These are phyloP conservation scores for Dasypolia templi DNA, from an alignment of 2,888 invertebrate genomes.

Conservation along the genomic window DNA sequence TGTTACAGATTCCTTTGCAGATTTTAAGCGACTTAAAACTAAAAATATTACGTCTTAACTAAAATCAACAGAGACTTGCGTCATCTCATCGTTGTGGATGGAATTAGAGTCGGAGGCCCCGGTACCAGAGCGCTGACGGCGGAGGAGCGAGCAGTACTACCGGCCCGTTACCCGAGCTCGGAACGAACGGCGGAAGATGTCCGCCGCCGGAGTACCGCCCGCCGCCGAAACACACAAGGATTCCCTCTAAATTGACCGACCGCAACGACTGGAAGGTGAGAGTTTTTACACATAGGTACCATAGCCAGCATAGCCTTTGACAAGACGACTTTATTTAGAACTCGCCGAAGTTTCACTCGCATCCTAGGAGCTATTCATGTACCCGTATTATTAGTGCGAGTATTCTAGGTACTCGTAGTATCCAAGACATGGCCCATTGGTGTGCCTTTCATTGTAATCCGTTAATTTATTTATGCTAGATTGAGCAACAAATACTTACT, in stretches of 20 bases:
- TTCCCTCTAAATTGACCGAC: slow-evolving; percentile 70
- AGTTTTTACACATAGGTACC: not conserved
- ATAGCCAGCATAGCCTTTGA: not conserved
- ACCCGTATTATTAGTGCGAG: not conserved
- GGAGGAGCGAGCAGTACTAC: slow-evolving; percentile 89
- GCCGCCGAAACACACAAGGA: slow-evolving; percentile 76
- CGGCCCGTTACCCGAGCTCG: slow-evolving; percentile 87
- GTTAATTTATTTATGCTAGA: not conserved
- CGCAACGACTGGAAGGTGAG: slow-evolving; percentile 39
- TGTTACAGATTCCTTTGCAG: not conserved
- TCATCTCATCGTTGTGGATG: slow-evolving; percentile 88
- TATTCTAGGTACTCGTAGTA: not conserved
- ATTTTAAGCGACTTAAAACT: not conserved
- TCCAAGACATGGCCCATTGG: not conserved
- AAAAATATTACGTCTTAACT: not conserved
- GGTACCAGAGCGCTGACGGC: slow-evolving; percentile 88
- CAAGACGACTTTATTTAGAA: not conserved
- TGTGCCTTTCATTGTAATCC: not conserved
- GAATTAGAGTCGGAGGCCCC: slow-evolving; percentile 85
- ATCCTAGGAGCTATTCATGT: not conserved
- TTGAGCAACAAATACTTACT: not conserved
- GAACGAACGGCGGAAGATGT: slow-evolving; percentile 87
- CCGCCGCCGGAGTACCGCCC: slow-evolving; percentile 88
- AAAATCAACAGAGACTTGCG: slow-evolving; percentile 74
- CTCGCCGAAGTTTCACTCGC: not conserved